These are phyloP conservation scores for Pseudorasbora parva DNA, from an alignment of 2,113 vertebrate genomes.

Conservation along the genomic window DNA sequence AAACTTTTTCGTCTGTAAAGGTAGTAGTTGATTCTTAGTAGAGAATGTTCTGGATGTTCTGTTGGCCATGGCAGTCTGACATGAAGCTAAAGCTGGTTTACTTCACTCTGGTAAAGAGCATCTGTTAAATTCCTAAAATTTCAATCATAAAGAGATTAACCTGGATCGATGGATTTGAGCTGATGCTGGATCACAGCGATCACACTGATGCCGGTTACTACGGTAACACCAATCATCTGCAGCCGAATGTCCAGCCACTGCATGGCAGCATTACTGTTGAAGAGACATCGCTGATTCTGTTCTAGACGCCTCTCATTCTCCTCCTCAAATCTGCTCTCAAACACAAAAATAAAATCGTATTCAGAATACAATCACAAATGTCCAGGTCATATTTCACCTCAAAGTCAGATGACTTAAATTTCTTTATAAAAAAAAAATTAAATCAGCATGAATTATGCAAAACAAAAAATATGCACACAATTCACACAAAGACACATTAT, in stretches of 20 bases:
- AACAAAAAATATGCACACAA: too few relatives aligned
- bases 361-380: background rate
- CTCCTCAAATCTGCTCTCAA: slow-evolving; percentile 82
- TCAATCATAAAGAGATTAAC: slow-evolving; percentile 65
- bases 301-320: slow-evolving; percentile 86
- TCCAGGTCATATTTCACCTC: background rate
- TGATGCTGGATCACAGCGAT: slow-evolving; percentile 90
- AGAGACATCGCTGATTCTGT: slow-evolving; percentile 91
- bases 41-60: background rate
- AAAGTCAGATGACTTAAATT: background rate
- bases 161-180: slow-evolving; percentile 82
- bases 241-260: slow-evolving; percentile 96
- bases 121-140: background rate
- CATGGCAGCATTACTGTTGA: slow-evolving; percentile 82
- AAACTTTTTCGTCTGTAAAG: background rate
- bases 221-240: slow-evolving; percentile 90
- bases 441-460: too few relatives aligned
- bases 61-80: background rate
- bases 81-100: background rate
- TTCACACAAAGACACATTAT: too few relatives aligned
- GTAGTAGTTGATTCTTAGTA: background rate
- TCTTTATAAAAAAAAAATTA: too few relatives aligned
- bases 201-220: slow-evolving; percentile 83
- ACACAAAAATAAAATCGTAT: background rate
- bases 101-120: background rate